phyloP scores from a whole-genome alignment of 2,888 invertebrate genomes.

The Chrysolina americana region DNA sequence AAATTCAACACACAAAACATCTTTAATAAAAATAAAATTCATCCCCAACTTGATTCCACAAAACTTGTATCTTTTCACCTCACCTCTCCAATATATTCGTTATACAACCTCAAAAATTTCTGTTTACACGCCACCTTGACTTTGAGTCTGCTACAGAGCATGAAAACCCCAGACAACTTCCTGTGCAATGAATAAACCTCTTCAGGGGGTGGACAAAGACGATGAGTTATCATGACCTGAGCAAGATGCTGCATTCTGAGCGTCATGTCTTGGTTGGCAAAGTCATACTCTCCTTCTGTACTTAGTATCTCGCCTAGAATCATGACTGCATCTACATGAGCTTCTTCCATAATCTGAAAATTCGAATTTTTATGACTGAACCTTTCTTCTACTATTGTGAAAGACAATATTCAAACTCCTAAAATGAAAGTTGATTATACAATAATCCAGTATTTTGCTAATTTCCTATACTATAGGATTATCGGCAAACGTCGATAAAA shows the following conservation, averaged over 20 bases:
- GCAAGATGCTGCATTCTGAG: conserved; percentile 86
- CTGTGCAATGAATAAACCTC: conserved; percentile 98
- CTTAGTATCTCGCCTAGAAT: conserved; percentile 96
- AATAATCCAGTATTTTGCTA: too few species aligned
- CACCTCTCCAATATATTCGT: conserved; percentile 71
- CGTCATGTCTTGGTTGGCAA: conserved; percentile 88
- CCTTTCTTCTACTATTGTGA: not conserved
- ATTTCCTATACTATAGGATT: too few species aligned
- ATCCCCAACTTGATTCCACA: not conserved
- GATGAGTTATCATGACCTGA: conserved; percentile 94
- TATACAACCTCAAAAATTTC: conserved; percentile 87
- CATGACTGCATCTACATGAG: conserved; percentile 97
- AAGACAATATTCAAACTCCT: too few species aligned
- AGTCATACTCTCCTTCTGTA: conserved; percentile 85
- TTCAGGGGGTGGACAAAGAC: conserved; percentile 97
- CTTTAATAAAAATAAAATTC: conserved; percentile 15
- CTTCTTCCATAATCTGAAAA: conserved; percentile 87
- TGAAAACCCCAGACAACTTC: conserved; percentile 95
- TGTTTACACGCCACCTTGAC: conserved; percentile 85
- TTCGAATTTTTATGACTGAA: conserved; percentile 54
- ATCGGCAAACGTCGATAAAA: too few species aligned
- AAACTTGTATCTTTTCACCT: not conserved
- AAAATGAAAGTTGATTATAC: too few species aligned
- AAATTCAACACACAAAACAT: not conserved
- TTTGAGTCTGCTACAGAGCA: conserved; percentile 90